Conservation (phyloP, 2,113 vertebrate species). For the Glaucidium brasilianum region DNA sequence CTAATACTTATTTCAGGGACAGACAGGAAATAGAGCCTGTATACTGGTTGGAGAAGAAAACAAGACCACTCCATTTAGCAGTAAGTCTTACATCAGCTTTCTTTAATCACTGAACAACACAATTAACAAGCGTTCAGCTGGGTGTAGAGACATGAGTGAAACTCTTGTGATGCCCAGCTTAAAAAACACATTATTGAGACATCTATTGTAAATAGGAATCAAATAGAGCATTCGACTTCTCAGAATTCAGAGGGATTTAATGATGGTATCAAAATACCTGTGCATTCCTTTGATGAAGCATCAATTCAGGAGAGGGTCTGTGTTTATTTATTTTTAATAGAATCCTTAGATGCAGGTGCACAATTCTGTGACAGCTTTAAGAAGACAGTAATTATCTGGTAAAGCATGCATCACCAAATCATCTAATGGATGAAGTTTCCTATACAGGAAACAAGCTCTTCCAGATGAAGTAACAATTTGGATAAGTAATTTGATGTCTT, state of each 20-base stretch:
- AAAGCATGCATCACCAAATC: not conserved
- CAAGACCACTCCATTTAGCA: not conserved
- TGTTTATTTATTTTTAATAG: constrained; percentile 30
- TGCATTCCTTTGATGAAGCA: not conserved
- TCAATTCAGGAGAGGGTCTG: not conserved
- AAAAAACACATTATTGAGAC: not conserved
- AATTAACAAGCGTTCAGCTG: not conserved
- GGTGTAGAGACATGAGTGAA: not conserved
- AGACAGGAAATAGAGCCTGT: not conserved
- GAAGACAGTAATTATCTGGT: constrained; percentile 14
- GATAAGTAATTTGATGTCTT: not conserved
- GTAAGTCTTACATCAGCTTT: not conserved
- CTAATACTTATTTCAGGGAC: not conserved
- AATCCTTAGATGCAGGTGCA: constrained; percentile 1
- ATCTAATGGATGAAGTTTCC: not conserved
- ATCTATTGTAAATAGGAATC: not conserved
- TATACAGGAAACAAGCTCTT: not conserved
- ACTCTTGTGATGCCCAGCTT: not conserved
- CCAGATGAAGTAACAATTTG: not conserved
- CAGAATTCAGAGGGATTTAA: constrained; percentile 4
- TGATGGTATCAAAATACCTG: not conserved
- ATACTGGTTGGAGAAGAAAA: not conserved
- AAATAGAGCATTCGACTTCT: not conserved
- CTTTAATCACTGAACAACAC: not conserved
- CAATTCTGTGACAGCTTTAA: constrained; percentile 14